Percentiles rank a stretch among this genome's conserved stretches.
phyloP scores from a whole-genome alignment of 2,113 vertebrate genomes.

The Chunga burmeisteri region DNA sequence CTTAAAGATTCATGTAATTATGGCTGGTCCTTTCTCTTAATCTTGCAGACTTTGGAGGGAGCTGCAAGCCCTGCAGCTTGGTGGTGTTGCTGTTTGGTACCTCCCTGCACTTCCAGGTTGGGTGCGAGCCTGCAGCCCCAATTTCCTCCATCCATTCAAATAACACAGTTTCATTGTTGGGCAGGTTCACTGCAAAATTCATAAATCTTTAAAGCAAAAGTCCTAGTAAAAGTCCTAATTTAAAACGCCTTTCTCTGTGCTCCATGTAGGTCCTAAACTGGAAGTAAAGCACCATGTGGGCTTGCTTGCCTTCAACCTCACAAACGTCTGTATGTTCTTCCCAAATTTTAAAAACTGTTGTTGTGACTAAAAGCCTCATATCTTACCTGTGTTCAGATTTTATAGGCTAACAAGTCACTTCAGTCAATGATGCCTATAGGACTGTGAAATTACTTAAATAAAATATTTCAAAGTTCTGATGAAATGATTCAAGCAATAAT shows the following conservation, averaged over 20 bases:
- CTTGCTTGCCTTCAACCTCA: not conserved
- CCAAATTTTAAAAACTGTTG: not conserved
- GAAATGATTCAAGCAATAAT: not conserved
- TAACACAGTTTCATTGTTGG: not conserved
- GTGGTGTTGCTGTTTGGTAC: not conserved
- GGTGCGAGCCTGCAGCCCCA: not conserved
- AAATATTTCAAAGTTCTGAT: not conserved
- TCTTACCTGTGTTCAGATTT: not conserved
- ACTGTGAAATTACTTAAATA: not conserved
- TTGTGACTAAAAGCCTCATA: not conserved
- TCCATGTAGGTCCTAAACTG: not conserved
- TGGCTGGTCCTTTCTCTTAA: not conserved
- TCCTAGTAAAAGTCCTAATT: not conserved
- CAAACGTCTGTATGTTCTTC: not conserved
- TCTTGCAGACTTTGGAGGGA: not conserved
- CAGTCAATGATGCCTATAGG: not conserved
- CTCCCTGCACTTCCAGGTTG: not conserved
- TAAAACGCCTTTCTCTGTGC: not conserved
- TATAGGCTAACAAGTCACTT: not conserved
- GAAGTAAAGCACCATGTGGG: fast-evolving
- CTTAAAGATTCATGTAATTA: not conserved
- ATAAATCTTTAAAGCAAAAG: not conserved
- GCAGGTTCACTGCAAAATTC: not conserved
- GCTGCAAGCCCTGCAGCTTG: not conserved
- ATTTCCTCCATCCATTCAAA: not conserved